Base-by-base conservation (phyloP, 2,888 invertebrate genomes). In the Rosalia funebris region DNA sequence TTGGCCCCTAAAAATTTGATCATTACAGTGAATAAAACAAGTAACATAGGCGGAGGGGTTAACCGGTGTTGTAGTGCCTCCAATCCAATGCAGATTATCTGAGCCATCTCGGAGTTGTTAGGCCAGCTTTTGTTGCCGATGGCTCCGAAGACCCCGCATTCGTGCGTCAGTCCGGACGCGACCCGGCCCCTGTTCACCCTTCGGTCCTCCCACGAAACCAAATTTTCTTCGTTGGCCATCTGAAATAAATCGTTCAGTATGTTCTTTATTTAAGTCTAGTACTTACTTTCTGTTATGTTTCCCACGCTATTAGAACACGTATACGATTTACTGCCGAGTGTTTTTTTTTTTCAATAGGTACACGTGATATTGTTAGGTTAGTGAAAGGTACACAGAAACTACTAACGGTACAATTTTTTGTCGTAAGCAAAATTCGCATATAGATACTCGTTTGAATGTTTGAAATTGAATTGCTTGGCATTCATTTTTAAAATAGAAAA, bases 61-160 rank as follows among this genome's bases (percentile, higher is more conserved):
- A 77, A 91, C 92, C 92, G 89, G 84, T 97, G 96, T 78, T 97
- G 96, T 46, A 97, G 81, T 0, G 96, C 96, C 47, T 96, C 93
- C 55, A 97, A 82, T 25, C 96, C 97, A 57, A 96, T 84, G 77
- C 94, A 94, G 77, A 97, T 91, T 64, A 96, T 91, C 79, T 96
- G 95, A 0, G 92, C 90, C 5, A 96, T 89, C 79, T 96, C 95
- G 75, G 91, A 68, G 31, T 66, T 72, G 46, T 57, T 65, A 5
- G 68, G 55, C 73, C 73, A 75, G 54, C 70, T 57, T 59, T 67
- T 68, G 0, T 91, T 88, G 9, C 94, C 92, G 52, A 98, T 92
- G 37, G 96, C 96, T 0, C 95, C 97, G 82, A 97, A 97, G 31
- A 98, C 93, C 0, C 97, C 98, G 78, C 97, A 98, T 77, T 95